Base-by-base conservation (phyloP, 1,140 invertebrate species). In the Leptinotarsa texana region DNA sequence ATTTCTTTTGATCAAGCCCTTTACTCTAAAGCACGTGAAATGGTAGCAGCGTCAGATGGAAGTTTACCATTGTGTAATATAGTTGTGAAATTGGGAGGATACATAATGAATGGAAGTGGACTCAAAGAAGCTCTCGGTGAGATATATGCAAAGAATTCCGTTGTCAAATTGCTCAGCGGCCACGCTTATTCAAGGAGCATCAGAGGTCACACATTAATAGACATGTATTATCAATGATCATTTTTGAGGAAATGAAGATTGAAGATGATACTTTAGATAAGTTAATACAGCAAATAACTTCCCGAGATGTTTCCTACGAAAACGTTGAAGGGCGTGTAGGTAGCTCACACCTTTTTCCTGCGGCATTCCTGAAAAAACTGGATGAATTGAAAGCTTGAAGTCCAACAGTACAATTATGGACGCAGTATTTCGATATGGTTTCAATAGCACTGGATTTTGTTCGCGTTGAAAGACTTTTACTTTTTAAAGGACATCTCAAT, bases 231-330 rank as follows among this genome's bases (percentile, higher is more conserved):
- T 24, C 24, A 24, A 24, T 3, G 24, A 24, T 24, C 24, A 73
- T 73, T 1, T 73, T 69, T 73, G 72, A 73, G 69, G 72, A 73
- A 1, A 73, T 73, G 72, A 73, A 73, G 72, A 73, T 73, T 73
- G 72, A 73, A 73, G 21, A 69, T 73, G 0, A 24, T 73, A 72
- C 51, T 0, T 24, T 24, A 3, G 3, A 24, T 24, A 3, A 24
- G 24, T 24, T 24, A 24, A 24, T 24, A 24, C 24, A 24, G 24
- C 24, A 24, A 24, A 24, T 24, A 3, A 24, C 24, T 24, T 24
- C 24, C 3, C 24, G 24, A 24, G 3, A 24, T 24, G 24, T 24
- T 3, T 24, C 24, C 24, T 24, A 24, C 3, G 3, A 3, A 61
- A 61, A 61, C 51, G 51, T 61, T 11, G 6, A 61, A 61, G 51